Conservation (phyloP, 2,797 vertebrate genomes). For the Onychomys leucogaster region DNA sequence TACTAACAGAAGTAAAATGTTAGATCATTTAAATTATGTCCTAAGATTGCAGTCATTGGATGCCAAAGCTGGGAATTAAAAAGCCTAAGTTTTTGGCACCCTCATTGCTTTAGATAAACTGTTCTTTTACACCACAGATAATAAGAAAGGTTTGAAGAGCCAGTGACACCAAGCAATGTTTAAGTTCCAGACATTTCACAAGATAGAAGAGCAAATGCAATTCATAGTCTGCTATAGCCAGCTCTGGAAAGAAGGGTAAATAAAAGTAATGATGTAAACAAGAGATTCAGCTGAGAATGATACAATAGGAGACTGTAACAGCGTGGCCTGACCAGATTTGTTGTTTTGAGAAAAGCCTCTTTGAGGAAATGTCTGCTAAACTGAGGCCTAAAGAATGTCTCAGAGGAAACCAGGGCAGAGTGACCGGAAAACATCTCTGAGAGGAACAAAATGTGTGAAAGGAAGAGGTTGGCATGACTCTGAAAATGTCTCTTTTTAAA, state of each 20-base stretch:
- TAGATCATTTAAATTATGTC: background rate
- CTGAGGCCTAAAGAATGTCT: background rate
- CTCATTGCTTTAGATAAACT: conserved; percentile 2
- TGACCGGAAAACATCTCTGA: background rate
- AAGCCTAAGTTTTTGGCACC: background rate
- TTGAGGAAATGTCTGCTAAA: background rate
- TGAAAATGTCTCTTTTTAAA: background rate
- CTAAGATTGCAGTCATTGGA: background rate
- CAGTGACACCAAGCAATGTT: background rate
- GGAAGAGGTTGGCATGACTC: background rate
- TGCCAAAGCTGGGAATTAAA: background rate
- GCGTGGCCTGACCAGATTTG: background rate
- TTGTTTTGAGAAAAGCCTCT: background rate
- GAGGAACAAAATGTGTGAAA: background rate
- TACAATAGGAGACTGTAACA: background rate
- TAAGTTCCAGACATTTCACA: background rate
- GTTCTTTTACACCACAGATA: background rate
- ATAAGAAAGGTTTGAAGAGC: background rate
- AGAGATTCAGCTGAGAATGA: background rate
- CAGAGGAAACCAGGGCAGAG: background rate
- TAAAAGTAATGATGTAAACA: background rate
- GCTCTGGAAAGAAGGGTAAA: background rate
- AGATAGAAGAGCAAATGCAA: background rate
- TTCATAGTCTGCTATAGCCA: background rate
- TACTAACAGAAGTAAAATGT: background rate